These are phyloP conservation scores for Girardinichthys multiradiatus DNA, from an alignment of 2,113 vertebrate species.

Conservation along the genomic window DNA sequence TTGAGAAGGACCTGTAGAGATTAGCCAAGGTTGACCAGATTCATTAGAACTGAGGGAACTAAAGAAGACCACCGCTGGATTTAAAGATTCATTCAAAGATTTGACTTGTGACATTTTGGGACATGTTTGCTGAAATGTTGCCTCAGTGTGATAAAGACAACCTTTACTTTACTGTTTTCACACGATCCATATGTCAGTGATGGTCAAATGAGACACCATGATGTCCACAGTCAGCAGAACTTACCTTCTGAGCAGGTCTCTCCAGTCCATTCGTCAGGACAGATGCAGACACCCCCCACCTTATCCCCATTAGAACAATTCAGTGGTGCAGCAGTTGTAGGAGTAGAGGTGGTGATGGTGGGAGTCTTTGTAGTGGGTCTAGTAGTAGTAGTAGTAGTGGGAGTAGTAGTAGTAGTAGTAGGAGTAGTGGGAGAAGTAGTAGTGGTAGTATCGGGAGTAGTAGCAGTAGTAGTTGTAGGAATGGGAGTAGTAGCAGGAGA, in stretches of 20 bases:
- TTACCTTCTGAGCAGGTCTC: conserved; percentile 34
- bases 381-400: fast-evolving
- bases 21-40: too few relatives aligned
- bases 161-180: too few relatives aligned
- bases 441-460: not conserved
- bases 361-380: not conserved
- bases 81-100: too few relatives aligned
- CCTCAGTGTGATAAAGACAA: too few relatives aligned
- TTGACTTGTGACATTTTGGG: too few relatives aligned
- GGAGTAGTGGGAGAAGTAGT: not conserved
- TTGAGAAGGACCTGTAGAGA: too few relatives aligned
- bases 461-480: too few relatives aligned
- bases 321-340: not conserved
- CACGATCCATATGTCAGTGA: too few relatives aligned
- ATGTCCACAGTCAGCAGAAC: not conserved
- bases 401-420: not conserved
- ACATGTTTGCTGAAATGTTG: too few relatives aligned
- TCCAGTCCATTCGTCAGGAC: conserved; percentile 58
- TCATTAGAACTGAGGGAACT: too few relatives aligned
- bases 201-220: not conserved
- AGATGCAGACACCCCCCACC: conserved; percentile 33
- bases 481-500: not conserved
- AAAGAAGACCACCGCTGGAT: too few relatives aligned
- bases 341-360: not conserved
- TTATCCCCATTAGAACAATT: conserved; percentile 12